These are phyloP conservation scores for Agrilus cyanescens DNA, from an alignment of 2,888 invertebrate genomes.

Conservation along the genomic window DNA sequence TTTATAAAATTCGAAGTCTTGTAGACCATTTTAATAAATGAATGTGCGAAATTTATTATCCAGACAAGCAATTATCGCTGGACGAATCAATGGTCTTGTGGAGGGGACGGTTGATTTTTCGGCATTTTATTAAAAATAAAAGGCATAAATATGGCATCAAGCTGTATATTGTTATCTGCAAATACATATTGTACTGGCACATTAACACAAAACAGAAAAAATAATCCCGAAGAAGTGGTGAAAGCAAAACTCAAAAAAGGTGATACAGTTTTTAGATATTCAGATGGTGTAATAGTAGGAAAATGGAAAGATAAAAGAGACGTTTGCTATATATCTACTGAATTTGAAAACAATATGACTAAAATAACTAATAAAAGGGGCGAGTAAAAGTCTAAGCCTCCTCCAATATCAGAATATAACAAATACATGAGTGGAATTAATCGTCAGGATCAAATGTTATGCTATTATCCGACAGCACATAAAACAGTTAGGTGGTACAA, in stretches of 20 bases:
- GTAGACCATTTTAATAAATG: constrained; percentile 10
- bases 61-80: constrained; percentile 9
- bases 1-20: constrained; percentile 6
- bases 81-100: constrained; percentile 21
- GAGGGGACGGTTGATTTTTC: constrained; percentile 22
- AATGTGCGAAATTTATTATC: constrained; percentile 11
- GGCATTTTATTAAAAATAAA: constrained; percentile 25
- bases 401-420: too few relatives aligned
- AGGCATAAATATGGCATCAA: too few relatives aligned
- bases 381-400: too few relatives aligned
- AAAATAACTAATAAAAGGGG: too few relatives aligned
- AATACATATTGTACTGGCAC: constrained; percentile 16
- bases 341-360: too few relatives aligned
- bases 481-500: too few relatives aligned
- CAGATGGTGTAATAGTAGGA: constrained; percentile 11
- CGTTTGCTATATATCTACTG: too few relatives aligned
- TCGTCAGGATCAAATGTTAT: too few relatives aligned
- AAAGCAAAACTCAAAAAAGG: constrained; percentile 8
- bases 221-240: constrained; percentile 13
- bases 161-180: constrained; percentile 9
- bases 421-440: too few relatives aligned
- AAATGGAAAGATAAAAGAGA: constrained; percentile 19
- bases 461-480: too few relatives aligned
- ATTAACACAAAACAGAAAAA: constrained; percentile 15
- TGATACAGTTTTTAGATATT: constrained; percentile 5